Percentiles rank a stretch among this genome's conserved stretches.
phyloP scores from a whole-genome alignment of 2,888 invertebrate genomes.

The Venustoraphidia nigricollis region DNA sequence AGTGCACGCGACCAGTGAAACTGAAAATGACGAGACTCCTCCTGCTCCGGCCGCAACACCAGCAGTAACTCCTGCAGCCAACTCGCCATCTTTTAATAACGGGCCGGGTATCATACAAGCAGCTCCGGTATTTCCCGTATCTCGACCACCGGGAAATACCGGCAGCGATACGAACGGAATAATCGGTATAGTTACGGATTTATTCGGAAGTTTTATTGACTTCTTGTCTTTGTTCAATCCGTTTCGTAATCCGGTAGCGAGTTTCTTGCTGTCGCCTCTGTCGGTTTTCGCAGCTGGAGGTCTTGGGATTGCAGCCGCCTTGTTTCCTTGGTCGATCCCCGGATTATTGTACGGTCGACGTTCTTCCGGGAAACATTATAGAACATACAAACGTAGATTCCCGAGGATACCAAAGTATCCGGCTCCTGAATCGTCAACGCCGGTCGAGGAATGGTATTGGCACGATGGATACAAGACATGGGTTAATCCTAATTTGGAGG shows the following conservation, averaged over 20 bases:
- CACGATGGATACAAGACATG: conserved; percentile 38
- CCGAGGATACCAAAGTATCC: background rate
- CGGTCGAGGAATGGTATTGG: conserved; percentile 37
- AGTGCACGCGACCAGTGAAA: conserved; percentile 39
- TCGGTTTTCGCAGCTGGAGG: conserved; percentile 44
- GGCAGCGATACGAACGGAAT: no score
- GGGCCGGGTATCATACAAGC: conserved; percentile 7
- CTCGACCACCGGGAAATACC: conserved; percentile 5
- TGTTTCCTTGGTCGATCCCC: conserved; percentile 49
- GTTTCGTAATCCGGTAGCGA: conserved; percentile 30
- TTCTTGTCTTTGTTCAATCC: conserved; percentile 41
- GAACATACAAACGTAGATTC: conserved; percentile 12
- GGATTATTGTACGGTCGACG: conserved; percentile 24
- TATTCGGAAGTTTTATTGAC: conserved; percentile 34
- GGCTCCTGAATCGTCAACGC: background rate
- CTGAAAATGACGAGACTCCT: conserved; percentile 16
- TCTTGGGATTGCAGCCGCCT: conserved; percentile 41
- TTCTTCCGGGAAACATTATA: conserved; percentile 13
- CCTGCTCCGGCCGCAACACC: conserved; percentile 12
- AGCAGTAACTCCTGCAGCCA: conserved; percentile 8
- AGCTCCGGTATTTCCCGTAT: conserved; percentile 13
- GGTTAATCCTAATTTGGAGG: conserved; percentile 26
- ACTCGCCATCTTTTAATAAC: conserved; percentile 5
- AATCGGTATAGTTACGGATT: conserved; percentile 20
- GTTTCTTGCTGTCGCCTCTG: conserved; percentile 41